Evolutionary conservation across 2,888 invertebrate genomes (phyloP), one percentile per base, ranked within the genome.

Genomic region (Melanotus villosus): DNA sequence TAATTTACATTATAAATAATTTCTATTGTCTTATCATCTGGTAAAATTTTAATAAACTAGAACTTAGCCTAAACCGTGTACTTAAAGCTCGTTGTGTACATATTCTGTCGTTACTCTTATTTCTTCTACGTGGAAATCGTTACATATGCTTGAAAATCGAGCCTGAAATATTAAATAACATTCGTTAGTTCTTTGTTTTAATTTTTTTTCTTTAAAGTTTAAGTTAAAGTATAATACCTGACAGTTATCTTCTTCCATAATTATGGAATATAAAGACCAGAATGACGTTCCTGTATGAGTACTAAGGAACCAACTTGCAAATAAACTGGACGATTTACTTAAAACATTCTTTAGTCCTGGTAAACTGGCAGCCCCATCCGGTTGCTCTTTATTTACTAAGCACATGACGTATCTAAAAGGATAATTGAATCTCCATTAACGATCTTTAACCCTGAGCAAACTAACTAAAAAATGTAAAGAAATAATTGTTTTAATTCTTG

Each of bases 51-150:
- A 14, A 41, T 7, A 41, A 41, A 1, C 9, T 16, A 38, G 12
- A 12, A n/a, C 36, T n/a, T 14, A n/a, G n/a, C n/a, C 2, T 1
- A 9, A n/a, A 38, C 36, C 19, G 3, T 14, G 10, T 12, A 18
- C 5, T 56, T 90, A 94, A 84, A 95, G 88, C 86, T 95, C 95
- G 81, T 89, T 94, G 84, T 94, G 95, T 78, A 91, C 88, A 70
- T 92, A 92, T 85, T 94, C 94, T 50, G 93, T 94, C 64, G 93
- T 94, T 23, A 93, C 93, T 87, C 90, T 91, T 45, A 91, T 84
- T 83, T 95, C 95, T 81, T 94, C 94, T 80, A 92, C 90, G 82
- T 94, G 94, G 87, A 94, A 95, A 1, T 90, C 90, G 21, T 89
- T 88, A 79, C 95, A 95, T 76, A 92, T 90, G 0, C 90, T 91